Evolutionary conservation across 2,113 vertebrate species (phyloP).

Genomic region (Zosterops borbonicus): DNA sequence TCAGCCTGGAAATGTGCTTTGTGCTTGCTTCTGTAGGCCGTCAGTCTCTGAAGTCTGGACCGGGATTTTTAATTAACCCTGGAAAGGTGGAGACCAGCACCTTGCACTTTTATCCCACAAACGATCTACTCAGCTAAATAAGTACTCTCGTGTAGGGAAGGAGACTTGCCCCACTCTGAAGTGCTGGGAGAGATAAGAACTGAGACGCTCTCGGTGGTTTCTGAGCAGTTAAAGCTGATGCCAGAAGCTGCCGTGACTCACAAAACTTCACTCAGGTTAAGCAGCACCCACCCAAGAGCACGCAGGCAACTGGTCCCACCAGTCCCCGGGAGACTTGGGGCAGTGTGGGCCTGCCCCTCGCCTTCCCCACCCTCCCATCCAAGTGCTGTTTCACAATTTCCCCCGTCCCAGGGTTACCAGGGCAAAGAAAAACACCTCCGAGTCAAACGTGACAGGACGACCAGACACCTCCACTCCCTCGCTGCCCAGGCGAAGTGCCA

Average conservation of each 20-base stretch:
- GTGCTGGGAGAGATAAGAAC: slow-evolving; percentile 14
- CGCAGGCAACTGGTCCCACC: not conserved
- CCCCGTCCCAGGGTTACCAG: not conserved
- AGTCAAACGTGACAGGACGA: fast-evolving
- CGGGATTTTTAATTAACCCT: slow-evolving; percentile 7
- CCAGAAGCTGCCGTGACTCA: slow-evolving; percentile 38
- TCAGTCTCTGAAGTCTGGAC: not conserved
- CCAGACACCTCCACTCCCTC: not conserved
- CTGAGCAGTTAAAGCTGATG: not conserved
- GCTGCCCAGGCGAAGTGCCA: fast-evolving
- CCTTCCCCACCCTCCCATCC: not conserved
- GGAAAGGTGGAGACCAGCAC: not conserved
- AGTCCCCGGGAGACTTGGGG: not conserved
- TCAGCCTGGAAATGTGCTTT: not conserved
- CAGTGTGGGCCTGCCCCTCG: not conserved
- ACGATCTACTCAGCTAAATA: not conserved
- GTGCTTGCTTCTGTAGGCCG: not conserved
- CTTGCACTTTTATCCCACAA: not conserved
- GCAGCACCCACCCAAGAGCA: not conserved
- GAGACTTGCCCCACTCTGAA: not conserved
- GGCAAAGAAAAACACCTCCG: not conserved
- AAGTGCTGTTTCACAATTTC: not conserved
- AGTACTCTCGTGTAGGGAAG: not conserved
- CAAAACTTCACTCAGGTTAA: not conserved
- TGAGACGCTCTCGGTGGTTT: not conserved